Percentiles rank a stretch among this genome's conserved stretches.
Evolutionary conservation across 1,140 invertebrate species (phyloP).

Genomic region (Ceratina japonica): DNA sequence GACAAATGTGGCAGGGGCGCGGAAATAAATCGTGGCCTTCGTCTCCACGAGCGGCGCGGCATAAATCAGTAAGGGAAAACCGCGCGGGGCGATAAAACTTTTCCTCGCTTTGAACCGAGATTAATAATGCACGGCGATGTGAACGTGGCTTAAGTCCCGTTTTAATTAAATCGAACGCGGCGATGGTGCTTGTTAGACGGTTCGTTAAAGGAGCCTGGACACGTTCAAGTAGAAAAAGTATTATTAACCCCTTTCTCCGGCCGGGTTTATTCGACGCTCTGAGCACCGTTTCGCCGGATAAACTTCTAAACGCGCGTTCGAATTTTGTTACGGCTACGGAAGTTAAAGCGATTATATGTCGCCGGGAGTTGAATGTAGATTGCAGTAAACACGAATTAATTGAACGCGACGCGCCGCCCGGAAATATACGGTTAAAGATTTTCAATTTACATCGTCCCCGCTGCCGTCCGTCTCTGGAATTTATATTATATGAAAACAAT

Average conservation of each 20-base stretch:
- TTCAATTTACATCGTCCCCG: background rate
- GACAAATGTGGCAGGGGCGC: slow-evolving; percentile 3
- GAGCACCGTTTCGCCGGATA: too few relatives aligned
- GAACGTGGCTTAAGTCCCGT: slow-evolving; percentile 38
- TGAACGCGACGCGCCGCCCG: background rate
- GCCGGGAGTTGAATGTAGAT: background rate
- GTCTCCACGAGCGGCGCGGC: background rate
- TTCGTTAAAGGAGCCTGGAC: slow-evolving; percentile 28
- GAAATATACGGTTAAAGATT: background rate
- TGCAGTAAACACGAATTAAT: background rate
- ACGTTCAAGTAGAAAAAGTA: background rate
- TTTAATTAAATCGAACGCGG: slow-evolving; percentile 60
- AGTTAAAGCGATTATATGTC: too few relatives aligned
- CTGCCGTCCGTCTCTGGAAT: too few relatives aligned
- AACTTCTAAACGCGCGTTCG: background rate
- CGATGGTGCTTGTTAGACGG: slow-evolving; percentile 15
- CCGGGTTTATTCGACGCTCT: background rate
- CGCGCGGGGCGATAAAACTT: slow-evolving; percentile 5
- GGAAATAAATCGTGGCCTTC: slow-evolving; percentile 28
- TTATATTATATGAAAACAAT: background rate
- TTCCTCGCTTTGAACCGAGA: slow-evolving; percentile 4
- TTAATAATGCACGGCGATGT: slow-evolving; percentile 52
- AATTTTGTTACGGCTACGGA: too few relatives aligned
- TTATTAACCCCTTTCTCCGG: background rate
- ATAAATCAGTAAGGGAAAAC: slow-evolving; percentile 33